phyloP scores from a whole-genome alignment of 2,888 invertebrate species.

The Phoronis australis region DNA sequence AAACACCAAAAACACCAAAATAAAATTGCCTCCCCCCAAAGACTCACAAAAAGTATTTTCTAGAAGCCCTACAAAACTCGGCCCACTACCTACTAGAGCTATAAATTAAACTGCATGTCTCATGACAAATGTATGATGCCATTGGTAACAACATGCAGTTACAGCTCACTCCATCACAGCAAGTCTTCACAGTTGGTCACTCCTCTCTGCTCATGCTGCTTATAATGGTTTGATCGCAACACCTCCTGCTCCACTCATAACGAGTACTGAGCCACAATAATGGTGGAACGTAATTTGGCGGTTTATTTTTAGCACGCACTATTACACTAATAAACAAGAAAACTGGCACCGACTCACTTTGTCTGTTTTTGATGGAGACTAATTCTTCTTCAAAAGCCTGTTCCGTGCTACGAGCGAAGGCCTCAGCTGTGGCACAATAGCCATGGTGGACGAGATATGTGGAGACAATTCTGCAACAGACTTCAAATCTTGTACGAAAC shows the following conservation, averaged over 20 bases:
- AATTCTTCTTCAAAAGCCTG: conserved; percentile 89
- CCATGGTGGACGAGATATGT: conserved; percentile 97
- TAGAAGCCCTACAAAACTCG: too few species aligned
- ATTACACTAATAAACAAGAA: neutral
- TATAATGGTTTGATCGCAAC: neutral
- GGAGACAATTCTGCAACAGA: conserved; percentile 84
- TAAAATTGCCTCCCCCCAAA: too few species aligned
- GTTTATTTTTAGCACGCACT: neutral
- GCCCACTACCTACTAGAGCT: too few species aligned
- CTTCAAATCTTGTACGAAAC: too few species aligned
- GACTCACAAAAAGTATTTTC: too few species aligned
- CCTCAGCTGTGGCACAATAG: conserved; percentile 90
- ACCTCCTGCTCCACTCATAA: neutral
- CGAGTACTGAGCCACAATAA: neutral
- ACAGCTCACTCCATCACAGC: too few species aligned
- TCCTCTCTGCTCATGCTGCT: too few species aligned
- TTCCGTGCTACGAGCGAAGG: conserved; percentile 84
- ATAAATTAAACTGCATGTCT: too few species aligned
- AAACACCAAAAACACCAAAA: too few species aligned
- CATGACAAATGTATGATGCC: too few species aligned
- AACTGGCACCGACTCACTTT: conserved; percentile 65
- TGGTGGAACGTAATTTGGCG: neutral
- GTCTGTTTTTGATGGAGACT: conserved; percentile 89
- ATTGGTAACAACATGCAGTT: too few species aligned
- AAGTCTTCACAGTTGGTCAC: too few species aligned